Base-by-base conservation (phyloP, 2,113 vertebrate genomes). In the Onychostoma macrolepis region DNA sequence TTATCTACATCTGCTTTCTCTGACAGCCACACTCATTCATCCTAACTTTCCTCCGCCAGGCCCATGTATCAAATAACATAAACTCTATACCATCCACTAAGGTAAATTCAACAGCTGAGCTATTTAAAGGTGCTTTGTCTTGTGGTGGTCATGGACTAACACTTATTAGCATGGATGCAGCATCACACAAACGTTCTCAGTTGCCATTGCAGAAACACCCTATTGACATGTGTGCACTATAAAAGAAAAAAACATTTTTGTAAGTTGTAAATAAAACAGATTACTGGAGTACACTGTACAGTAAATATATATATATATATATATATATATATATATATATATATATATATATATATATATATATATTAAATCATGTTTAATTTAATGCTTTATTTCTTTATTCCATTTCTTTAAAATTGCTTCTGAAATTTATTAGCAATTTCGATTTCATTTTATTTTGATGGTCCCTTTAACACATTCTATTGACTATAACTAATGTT, bases 1-100 rank as follows among this genome's bases (percentile, higher is more conserved):
- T 87, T 87, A 86, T 85, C 38, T 79, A 79, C 53, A 87, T 87
- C 79, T 87, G 86, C 86, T 85, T 85, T 69, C 71, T 83, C 61
- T 86, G 85, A 82, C 71, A 85, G n/a, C 19, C 58, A 61, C 71
- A 78, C 87, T 82, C 28, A 88, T 90, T 86, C 82, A 85, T 48
- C 50, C 50, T 63, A 85, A 76, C 45, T 50, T 63, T 86, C 65
- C 53, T 26, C 21, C 43, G 56, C 67, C 84, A 88, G 84, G 67
- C 69, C 76, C 38, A n/a, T 50, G 9, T 87, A 84, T 86, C 75
- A 61, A 48, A 61, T 84, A 74, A 61, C 77, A 87, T 81, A 85
- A 61, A 80, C 36, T 82, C 41, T 58, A 67, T 43, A 43, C 6
- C 63, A 80, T 85, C 71, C 53, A 67, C 65, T 63, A n/a, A 80